Conservation (phyloP, 2,113 vertebrate genomes). For the Agelaius tricolor region DNA sequence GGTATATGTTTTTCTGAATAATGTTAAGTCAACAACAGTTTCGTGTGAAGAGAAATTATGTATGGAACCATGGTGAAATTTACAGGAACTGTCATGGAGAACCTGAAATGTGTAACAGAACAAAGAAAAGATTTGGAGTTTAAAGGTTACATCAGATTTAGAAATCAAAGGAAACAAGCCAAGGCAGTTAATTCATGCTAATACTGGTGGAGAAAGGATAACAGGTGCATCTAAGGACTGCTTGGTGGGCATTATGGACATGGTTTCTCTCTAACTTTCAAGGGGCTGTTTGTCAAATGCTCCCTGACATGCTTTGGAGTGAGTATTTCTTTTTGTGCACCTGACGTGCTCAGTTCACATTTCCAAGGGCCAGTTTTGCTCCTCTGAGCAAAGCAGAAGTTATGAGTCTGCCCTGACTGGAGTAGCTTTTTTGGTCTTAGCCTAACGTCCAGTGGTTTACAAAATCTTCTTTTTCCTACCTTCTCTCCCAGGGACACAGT, state of each 20-base stretch:
- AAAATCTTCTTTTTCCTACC: background rate
- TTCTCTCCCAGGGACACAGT: background rate
- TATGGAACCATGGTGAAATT: background rate
- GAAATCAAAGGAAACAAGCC: background rate
- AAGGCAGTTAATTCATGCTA: background rate
- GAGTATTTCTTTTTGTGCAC: background rate
- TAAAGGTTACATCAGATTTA: background rate
- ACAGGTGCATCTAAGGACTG: background rate
- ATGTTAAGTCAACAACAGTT: background rate
- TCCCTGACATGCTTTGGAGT: background rate
- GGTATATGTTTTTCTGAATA: background rate
- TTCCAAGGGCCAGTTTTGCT: background rate
- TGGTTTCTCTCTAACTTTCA: background rate
- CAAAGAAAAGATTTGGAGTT: background rate
- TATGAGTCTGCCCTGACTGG: background rate
- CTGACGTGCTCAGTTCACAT: background rate
- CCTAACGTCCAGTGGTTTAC: background rate
- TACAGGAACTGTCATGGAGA: background rate
- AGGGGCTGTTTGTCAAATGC: background rate
- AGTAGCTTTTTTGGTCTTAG: background rate
- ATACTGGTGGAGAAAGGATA: background rate
- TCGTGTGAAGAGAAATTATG: background rate
- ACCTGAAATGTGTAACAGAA: background rate
- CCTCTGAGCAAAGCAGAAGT: background rate
- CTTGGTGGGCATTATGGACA: background rate